Percentiles rank a stretch among this genome's conserved stretches.
phyloP scores from a whole-genome alignment of 2,888 invertebrate species.

The Quadriops clusia region DNA sequence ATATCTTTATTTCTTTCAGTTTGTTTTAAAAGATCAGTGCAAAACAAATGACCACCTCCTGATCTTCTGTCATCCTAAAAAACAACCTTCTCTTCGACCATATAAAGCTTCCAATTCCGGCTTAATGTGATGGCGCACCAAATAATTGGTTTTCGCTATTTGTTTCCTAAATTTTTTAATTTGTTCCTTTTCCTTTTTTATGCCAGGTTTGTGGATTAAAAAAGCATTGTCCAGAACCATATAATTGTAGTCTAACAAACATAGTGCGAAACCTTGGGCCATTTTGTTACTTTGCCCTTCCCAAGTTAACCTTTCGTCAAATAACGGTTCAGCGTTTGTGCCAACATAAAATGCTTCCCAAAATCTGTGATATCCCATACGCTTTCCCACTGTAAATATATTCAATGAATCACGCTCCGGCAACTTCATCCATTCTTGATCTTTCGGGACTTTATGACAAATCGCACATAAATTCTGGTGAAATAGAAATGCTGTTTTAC shows the following conservation, averaged over 20 bases:
- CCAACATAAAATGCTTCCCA: constrained; percentile 46
- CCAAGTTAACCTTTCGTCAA: constrained; percentile 42
- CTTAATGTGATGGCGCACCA: constrained; percentile 13
- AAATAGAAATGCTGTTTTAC: constrained; percentile 39
- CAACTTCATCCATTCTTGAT: constrained; percentile 32
- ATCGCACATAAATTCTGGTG: constrained; percentile 40
- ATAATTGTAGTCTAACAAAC: constrained; percentile 76
- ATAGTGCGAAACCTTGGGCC: constrained; percentile 67
- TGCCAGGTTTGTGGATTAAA: constrained; percentile 70
- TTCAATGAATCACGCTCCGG: constrained; percentile 23
- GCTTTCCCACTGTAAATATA: constrained; percentile 35
- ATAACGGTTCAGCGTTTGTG: constrained; percentile 37
- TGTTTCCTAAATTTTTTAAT: constrained; percentile 26
- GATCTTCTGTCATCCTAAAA: too few relatives aligned
- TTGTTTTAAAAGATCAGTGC: too few relatives aligned
- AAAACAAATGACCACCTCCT: too few relatives aligned
- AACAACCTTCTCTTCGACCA: constrained; percentile 16
- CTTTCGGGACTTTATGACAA: constrained; percentile 38
- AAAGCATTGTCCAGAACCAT: constrained; percentile 79
- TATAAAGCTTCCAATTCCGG: constrained; percentile 15
- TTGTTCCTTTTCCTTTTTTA: constrained; percentile 24
- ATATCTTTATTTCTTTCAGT: too few relatives aligned
- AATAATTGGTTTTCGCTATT: constrained; percentile 12
- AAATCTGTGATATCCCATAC: constrained; percentile 29
- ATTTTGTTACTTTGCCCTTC: constrained; percentile 42